Evolutionary conservation across 2,113 vertebrate species (phyloP).

Genomic region (Cyprinodon brontotheroides): DNA sequence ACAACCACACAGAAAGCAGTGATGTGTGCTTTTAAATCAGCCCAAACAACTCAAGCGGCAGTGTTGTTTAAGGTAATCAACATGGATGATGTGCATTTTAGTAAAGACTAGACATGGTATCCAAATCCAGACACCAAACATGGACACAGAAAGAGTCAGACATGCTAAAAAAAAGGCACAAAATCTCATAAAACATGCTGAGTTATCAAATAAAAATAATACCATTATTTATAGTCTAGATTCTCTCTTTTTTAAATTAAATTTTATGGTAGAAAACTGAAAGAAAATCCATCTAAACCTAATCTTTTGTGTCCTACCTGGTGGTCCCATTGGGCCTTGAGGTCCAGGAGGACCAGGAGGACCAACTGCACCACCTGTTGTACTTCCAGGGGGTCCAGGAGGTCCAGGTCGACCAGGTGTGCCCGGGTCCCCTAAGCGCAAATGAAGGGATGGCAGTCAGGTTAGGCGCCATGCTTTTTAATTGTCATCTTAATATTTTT

Average conservation of each 20-base stretch:
- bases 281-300: neutral
- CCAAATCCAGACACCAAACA: no score
- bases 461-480: neutral
- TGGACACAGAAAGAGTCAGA: no score
- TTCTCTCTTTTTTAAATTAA: neutral
- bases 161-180: neutral
- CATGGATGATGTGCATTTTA: neutral
- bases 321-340: slow-evolving; percentile 81
- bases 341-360: slow-evolving; percentile 80
- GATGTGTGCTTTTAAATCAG: slow-evolving; percentile 1
- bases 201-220: no score
- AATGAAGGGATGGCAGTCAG: neutral
- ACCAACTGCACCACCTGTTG: slow-evolving; percentile 77
- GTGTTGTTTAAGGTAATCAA: slow-evolving; percentile 5
- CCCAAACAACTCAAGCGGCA: neutral
- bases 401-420: slow-evolving; percentile 79
- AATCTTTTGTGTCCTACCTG: slow-evolving; percentile 76
- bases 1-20: neutral
- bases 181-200: neutral
- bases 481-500: neutral
- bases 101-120: no score
- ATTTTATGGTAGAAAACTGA: neutral
- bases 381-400: slow-evolving; percentile 80
- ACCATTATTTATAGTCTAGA: neutral
- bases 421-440: slow-evolving; percentile 83